Evolutionary conservation across 2,888 invertebrate genomes (phyloP), one percentile per base, ranked within the genome.

Genomic region (Aphelenchoides bicaudatus): DNA sequence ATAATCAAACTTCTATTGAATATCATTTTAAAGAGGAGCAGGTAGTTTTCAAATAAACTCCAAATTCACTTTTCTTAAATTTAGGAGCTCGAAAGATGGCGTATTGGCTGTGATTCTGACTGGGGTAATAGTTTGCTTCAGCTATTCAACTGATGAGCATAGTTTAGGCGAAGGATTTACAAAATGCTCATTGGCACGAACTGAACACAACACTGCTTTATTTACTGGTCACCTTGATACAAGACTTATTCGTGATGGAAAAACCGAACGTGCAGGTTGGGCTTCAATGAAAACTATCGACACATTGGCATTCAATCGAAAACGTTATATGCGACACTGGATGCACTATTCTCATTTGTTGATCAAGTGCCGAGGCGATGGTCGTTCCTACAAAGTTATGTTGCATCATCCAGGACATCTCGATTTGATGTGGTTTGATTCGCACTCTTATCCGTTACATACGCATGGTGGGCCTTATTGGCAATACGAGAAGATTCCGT

Each of bases 401-500:
- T 81, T 96, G 52, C 84, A 86, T 48, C 84, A 86, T 0, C 86
- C 87, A 72, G 88, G 88, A 1, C 85, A 85, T 69, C 88, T 85
- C 74, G 94, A 96, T 80, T 81, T 91, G 28, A 84, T 85, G n/a
- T 91, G 90, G 90, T 87, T 90, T 79, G 91, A 93, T 80, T 84
- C 88, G 16, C 91, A 87, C 79, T 86, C 87, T 73, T 94, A 87
- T 80, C 86, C 88, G 0, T 81, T 98, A 3, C 90, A 86, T 79
- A 98, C 98, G 0, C 86, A 93, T 81, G 98, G 98, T 37, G 77
- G 96, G 0, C 98, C 98, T 0, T 94, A 98, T 80, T 98, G 98
- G 98, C 96, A 98, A 83, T 82, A 86, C 62, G 86, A 88, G 27
- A 89, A 66, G 59, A 76, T 79, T 29, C 78, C 79, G 6, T 67